Base-by-base conservation (phyloP, 2,888 invertebrate genomes). In the Eupithecia tripunctaria region DNA sequence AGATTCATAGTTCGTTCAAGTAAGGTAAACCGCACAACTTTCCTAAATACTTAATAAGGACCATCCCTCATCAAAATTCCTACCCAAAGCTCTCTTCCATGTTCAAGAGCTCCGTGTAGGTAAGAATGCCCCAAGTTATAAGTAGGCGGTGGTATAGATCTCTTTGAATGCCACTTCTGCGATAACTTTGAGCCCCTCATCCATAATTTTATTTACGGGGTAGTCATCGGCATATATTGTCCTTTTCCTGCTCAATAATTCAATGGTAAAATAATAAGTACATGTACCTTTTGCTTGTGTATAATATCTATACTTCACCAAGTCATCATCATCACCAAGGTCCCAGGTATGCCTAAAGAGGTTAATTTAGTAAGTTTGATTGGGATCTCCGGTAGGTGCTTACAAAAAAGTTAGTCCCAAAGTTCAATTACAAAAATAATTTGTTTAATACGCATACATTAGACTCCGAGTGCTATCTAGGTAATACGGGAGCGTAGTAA, bases 161-260 rank as follows among this genome's bases (percentile, higher is more conserved):
- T 73, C 62, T 67, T 47, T 67, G 32, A 51, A 63, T 63, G 29
- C 60, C 38, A 68, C 51, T 43, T 67, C 59, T 65, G 21, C 43
- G 38, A 29, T 64, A 70, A 67, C 67, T 67, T 69, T 47, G 64
- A 36, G 38, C 70, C 73, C 73, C 67, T 73, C 71, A 56, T 74
- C 25, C 66, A 65, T 68, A 67, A 69, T 62, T 70, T 66, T 74
- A 47, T 69, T 67, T 74, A 70, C 63, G 59, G 67, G 66, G 8
- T 66, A 51, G 51, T 36, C 38, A 66, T 74, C 41, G 67, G 56
- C 62, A 69, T 74, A 51, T 67, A 51, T 63, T 29, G 27, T 51
- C 27, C 38, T 43, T 41, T 32, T 27, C 38, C 67, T 47, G 15
- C 69, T 72, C 18, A 67, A 74, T 68, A 71, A 71, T 64, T 70